These are phyloP conservation scores for Scophthalmus maximus DNA, from an alignment of 2,113 vertebrate genomes.

Conservation along the genomic window DNA sequence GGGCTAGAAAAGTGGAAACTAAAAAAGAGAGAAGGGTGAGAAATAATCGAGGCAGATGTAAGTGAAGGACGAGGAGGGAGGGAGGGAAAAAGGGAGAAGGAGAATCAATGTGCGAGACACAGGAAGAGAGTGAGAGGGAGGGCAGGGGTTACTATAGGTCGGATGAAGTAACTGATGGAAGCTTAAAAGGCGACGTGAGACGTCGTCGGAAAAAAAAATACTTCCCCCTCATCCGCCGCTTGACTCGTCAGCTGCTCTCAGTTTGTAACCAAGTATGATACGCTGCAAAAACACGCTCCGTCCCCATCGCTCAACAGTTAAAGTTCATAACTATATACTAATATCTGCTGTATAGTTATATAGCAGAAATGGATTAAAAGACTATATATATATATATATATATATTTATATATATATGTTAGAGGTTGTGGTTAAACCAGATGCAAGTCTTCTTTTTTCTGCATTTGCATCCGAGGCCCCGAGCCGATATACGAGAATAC, in stretches of 20 bases:
- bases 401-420: conserved; percentile 17
- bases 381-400: conserved; percentile 1
- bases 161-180: conserved; percentile 28
- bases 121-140: conserved; percentile 3
- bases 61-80: conserved; percentile 4
- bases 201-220: background rate
- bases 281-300: background rate
- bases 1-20: background rate
- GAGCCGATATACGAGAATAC: background rate
- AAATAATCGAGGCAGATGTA: background rate
- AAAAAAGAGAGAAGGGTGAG: background rate
- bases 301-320: background rate
- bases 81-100: background rate
- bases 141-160: conserved; percentile 55
- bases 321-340: background rate
- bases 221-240: too few species aligned
- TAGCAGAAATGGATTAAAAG: background rate
- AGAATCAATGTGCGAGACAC: background rate
- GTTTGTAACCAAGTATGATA: background rate
- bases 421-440: background rate
- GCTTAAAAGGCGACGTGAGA: background rate
- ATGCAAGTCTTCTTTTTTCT: background rate
- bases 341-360: background rate
- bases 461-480: conserved; percentile 2
- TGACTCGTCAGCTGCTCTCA: too few species aligned